These are phyloP conservation scores for Holocentrus rufus DNA, from an alignment of 2,797 vertebrate genomes.

Conservation along the genomic window DNA sequence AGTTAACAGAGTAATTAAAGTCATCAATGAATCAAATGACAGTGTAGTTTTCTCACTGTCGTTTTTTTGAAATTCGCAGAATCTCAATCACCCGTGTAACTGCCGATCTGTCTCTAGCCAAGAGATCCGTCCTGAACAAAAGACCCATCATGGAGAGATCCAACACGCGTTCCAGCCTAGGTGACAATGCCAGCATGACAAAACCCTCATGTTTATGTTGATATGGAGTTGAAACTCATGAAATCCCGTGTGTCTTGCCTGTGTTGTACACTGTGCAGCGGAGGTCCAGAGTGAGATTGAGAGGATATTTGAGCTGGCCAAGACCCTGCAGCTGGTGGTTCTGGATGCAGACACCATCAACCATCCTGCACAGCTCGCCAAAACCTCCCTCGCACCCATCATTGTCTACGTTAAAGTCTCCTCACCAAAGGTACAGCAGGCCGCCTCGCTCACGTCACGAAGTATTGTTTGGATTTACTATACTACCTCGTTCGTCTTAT, in stretches of 20 bases:
- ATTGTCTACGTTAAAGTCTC: conserved; percentile 97
- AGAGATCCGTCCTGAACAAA: conserved; percentile 95
- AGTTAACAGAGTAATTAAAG: too few species aligned
- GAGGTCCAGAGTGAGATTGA: conserved; percentile 98
- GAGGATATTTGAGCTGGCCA: conserved; percentile 96
- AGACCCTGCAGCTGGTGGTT: conserved; percentile 94
- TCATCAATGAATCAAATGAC: too few species aligned
- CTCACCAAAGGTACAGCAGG: conserved; percentile 88
- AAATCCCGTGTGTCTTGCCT: too few species aligned
- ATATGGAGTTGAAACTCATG: too few species aligned
- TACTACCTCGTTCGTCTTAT: too few species aligned
- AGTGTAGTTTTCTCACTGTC: too few species aligned
- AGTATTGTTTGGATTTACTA: too few species aligned
- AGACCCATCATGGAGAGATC: conserved; percentile 96
- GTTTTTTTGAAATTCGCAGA: too few species aligned
- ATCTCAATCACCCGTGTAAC: conserved; percentile 98
- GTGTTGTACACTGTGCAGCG: conserved; percentile 80
- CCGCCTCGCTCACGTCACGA: too few species aligned
- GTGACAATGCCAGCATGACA: too few species aligned
- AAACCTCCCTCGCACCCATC: conserved; percentile 96
- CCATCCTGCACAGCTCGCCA: conserved; percentile 93
- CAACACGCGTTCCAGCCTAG: conserved; percentile 93
- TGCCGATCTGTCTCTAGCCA: conserved; percentile 95
- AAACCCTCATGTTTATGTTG: too few species aligned
- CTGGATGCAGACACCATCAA: conserved; percentile 97